phyloP scores from a whole-genome alignment of 2,797 vertebrate genomes.

The Girardinus metallicus region DNA sequence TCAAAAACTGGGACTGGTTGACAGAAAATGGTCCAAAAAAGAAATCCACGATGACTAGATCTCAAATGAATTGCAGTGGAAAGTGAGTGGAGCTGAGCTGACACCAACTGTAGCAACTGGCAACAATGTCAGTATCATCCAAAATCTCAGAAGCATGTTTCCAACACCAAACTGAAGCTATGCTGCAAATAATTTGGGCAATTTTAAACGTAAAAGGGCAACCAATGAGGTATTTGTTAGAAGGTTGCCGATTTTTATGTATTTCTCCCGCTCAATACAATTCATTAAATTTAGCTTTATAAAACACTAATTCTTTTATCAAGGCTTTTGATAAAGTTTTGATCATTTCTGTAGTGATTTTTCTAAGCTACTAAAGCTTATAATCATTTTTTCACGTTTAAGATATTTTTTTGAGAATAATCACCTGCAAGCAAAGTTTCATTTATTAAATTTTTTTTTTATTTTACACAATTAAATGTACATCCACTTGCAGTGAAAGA shows the following conservation, averaged over 20 bases:
- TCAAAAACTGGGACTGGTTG: not conserved
- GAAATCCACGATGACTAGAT: not conserved
- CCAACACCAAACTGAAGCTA: not conserved
- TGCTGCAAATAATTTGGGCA: not conserved
- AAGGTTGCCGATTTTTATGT: too few species aligned
- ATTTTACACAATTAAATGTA: too few species aligned
- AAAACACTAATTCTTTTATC: too few species aligned
- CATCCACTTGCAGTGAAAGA: too few species aligned
- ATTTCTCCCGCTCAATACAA: too few species aligned
- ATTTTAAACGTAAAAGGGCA: not conserved
- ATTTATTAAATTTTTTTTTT: not conserved
- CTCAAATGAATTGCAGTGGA: not conserved
- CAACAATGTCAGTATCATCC: not conserved
- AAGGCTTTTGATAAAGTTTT: too few species aligned
- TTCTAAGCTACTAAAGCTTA: too few species aligned
- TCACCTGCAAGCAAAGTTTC: too few species aligned
- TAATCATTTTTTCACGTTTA: not conserved
- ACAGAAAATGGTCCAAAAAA: not conserved
- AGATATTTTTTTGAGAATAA: too few species aligned
- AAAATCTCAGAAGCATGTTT: not conserved
- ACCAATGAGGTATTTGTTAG: not conserved
- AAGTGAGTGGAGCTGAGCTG: not conserved
- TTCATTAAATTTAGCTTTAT: too few species aligned
- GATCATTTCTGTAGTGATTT: not conserved
- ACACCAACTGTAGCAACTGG: not conserved